These are phyloP conservation scores for Mellivora capensis DNA, from an alignment of 2,113 vertebrate genomes.

Conservation along the genomic window DNA sequence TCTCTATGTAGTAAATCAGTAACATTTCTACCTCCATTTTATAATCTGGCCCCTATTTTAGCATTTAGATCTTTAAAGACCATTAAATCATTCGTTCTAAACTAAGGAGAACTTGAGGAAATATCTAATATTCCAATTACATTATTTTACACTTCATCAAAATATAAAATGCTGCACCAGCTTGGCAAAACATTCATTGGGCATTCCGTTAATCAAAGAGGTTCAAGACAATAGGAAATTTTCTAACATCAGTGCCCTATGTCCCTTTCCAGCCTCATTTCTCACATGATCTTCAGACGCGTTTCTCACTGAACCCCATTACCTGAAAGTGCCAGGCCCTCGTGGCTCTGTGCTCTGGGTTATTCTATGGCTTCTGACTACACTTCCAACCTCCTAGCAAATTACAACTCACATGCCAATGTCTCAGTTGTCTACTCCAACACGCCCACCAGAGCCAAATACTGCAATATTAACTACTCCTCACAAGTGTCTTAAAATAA, in stretches of 20 bases:
- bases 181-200: neutral
- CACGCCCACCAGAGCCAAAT: neutral
- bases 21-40: neutral
- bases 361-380: neutral
- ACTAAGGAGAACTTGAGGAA: neutral
- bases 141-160: neutral
- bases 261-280: neutral
- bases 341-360: neutral
- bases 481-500: neutral
- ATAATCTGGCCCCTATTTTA: neutral
- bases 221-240: neutral
- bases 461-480: neutral
- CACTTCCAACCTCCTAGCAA: neutral
- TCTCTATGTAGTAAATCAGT: neutral
- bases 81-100: neutral
- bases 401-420: neutral
- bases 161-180: neutral
- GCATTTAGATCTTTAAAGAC: neutral
- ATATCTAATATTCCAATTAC: neutral
- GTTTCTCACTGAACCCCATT: neutral
- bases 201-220: neutral
- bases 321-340: neutral
- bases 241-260: fast-evolving
- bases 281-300: neutral
- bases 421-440: neutral